A percentile compares a stretch with the other conserved stretches of the same genome.
These are phyloP conservation scores for Gymnobelideus leadbeateri DNA, from an alignment of 2,113 vertebrate species.

Conservation along the genomic window DNA sequence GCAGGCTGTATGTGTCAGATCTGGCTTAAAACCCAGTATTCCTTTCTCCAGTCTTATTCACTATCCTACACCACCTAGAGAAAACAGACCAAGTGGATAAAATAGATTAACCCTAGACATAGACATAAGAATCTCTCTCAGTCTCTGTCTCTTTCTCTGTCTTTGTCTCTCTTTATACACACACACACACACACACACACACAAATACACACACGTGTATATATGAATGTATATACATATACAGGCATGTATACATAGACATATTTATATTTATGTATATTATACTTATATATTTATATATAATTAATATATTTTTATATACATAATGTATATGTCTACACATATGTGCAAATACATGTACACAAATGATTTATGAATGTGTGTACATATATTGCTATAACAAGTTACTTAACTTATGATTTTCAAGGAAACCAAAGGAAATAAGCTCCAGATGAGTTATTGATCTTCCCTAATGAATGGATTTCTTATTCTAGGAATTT, in stretches of 20 bases:
- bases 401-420: neutral
- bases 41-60: neutral
- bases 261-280: too few relatives aligned
- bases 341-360: too few relatives aligned
- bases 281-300: too few relatives aligned
- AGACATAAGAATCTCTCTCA: neutral
- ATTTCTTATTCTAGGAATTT: neutral
- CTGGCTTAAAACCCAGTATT: neutral
- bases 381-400: neutral
- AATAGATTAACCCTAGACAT: neutral
- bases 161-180: neutral
- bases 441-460: neutral
- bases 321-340: too few relatives aligned
- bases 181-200: too few relatives aligned
- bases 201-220: too few relatives aligned
- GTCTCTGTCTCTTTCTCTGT: too few relatives aligned
- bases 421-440: neutral
- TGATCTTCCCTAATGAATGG: neutral
- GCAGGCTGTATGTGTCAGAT: neutral
- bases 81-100: neutral
- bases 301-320: too few relatives aligned
- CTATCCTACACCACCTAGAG: neutral
- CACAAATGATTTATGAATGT: too few relatives aligned
- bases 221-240: too few relatives aligned
- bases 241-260: too few relatives aligned